Conservation (phyloP, 2,888 invertebrate species). For the Timema cristinae region DNA sequence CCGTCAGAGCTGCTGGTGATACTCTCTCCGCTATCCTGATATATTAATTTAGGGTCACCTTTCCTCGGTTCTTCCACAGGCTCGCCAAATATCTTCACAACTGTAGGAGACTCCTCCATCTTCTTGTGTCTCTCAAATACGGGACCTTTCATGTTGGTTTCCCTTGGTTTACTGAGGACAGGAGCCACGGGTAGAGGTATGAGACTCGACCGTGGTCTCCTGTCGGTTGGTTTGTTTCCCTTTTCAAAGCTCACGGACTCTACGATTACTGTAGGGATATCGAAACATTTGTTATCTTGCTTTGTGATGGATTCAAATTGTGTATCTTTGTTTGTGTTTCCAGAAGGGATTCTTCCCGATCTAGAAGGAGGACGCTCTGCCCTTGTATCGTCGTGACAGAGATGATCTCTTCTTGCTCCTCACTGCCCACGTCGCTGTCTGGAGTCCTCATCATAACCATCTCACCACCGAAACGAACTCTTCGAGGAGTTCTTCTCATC, state of each 20-base stretch:
- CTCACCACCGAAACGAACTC: conserved; percentile 84
- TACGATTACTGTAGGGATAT: no score
- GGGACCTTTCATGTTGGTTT: conserved; percentile 17
- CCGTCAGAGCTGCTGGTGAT: conserved; percentile 35
- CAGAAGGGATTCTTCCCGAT: no score
- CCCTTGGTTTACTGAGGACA: conserved; percentile 22
- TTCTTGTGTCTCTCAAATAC: conserved; percentile 15
- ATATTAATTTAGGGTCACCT: background rate
- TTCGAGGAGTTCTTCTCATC: conserved; percentile 57
- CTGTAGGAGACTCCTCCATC: conserved; percentile 13
- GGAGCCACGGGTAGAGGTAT: conserved; percentile 28
- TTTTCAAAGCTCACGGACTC: background rate
- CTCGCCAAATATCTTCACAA: no score
- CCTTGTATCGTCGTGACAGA: background rate
- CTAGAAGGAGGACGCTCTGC: no score
- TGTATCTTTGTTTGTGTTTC: no score
- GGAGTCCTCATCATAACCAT: conserved; percentile 80
- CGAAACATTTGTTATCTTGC: no score
- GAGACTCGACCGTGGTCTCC: conserved; percentile 21
- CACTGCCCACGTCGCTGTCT: conserved; percentile 56
- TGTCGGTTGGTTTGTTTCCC: background rate
- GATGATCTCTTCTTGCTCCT: conserved; percentile 16
- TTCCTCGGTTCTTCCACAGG: conserved; percentile 2
- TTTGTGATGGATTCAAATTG: no score
- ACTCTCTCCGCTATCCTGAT: conserved; percentile 36